Evolutionary conservation across 2,888 invertebrate genomes (phyloP), one percentile per base, ranked within the genome.

Genomic region (Steinernema hermaphroditum): DNA sequence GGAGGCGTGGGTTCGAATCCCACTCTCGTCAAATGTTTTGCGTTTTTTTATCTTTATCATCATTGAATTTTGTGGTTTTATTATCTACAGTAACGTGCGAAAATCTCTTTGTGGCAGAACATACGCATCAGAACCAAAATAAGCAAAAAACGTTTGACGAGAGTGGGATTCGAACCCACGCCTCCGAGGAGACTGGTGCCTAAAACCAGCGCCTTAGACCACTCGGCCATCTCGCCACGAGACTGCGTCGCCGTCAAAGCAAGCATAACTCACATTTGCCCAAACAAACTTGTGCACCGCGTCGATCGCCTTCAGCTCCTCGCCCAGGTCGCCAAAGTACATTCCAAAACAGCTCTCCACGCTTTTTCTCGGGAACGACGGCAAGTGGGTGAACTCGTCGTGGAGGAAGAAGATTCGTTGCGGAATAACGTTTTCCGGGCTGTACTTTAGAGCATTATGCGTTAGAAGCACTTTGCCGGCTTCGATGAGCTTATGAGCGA

Each of bases 281-380:
- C 98, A 99, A 91, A 95, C 94, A 85, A 96, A 95, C 88, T 99
- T 99, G 88, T 99, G 98, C 77, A 97, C 32, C 0, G 96, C 94
- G 87, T 98, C 98, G 79, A 98, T 88, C 0, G 96, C 94, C 68
- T 94, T 90, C 43, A 96, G 89, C 82, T 94, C 93, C 91, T 92
- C 84, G 19, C 79, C 86, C 75, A 78, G 74, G 9, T 76, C 73
- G 0, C 85, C 86, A 37, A 92, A 92, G 88, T 94, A 94, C 54
- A 96, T 90, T 84, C 94, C 93, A 80, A 98, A 91, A 87, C 98
- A 96, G 0, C 96, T 93, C 88, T 99, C 98, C 0, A 99, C 89
- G 1, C 97, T 96, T 89, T 97, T 97, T 37, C 98, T 91, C 0
- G 98, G 98, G 87, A 99, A 99, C 0, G 97, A 94, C 0, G 97